Conservation (phyloP, 2,113 vertebrate species). For the Excalfactoria chinensis region DNA sequence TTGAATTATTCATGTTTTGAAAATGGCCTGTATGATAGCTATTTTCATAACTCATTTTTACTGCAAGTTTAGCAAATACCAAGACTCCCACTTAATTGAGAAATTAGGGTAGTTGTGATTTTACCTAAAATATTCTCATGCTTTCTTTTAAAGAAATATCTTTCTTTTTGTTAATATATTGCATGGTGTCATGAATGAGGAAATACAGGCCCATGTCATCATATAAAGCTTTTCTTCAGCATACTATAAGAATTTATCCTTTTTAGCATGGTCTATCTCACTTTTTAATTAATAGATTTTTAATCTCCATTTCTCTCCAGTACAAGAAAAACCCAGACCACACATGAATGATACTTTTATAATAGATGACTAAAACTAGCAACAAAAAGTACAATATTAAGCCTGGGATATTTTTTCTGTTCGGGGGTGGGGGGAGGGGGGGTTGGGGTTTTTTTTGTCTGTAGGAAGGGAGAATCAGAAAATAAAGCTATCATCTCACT, state of each 20-base stretch:
- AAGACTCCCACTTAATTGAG: slow-evolving; percentile 18
- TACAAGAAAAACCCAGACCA: background rate
- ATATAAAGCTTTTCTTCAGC: background rate
- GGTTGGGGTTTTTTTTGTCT: background rate
- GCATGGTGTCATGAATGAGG: background rate
- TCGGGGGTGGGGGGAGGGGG: too few relatives aligned
- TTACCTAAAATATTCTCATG: background rate
- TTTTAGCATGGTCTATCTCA: background rate
- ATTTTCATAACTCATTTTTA: slow-evolving; percentile 61
- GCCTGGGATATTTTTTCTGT: background rate
- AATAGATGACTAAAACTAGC: background rate
- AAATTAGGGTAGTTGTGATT: slow-evolving; percentile 29
- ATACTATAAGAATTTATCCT: background rate
- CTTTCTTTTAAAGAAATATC: slow-evolving; percentile 4
- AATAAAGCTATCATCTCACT: background rate
- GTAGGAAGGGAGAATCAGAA: background rate
- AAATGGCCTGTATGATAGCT: slow-evolving; percentile 51
- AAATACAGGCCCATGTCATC: background rate
- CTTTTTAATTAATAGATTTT: background rate
- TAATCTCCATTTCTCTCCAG: background rate
- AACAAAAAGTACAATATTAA: background rate
- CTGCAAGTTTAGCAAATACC: slow-evolving; percentile 24
- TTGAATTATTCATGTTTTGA: slow-evolving; percentile 56
- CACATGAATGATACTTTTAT: background rate
- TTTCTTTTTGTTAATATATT: background rate